These are phyloP conservation scores for Branchipolynoe longqiensis DNA, from an alignment of 2,888 invertebrate genomes.

Conservation along the genomic window DNA sequence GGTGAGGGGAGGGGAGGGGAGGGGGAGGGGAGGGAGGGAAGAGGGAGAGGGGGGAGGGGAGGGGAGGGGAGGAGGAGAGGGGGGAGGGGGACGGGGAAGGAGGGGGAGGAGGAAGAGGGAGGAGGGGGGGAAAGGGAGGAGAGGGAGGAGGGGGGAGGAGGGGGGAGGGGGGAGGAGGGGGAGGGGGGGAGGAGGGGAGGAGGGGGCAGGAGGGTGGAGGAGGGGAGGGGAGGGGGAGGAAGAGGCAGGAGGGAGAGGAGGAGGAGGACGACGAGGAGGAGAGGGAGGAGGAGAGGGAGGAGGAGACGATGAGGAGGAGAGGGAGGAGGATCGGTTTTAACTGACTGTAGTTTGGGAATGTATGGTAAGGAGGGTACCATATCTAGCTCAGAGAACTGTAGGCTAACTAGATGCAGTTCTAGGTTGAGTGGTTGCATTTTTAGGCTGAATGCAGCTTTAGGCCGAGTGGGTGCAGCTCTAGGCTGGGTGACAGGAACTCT, in stretches of 20 bases:
- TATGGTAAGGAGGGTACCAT: no score
- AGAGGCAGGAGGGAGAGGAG: background rate
- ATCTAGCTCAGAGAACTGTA: no score
- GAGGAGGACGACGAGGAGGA: background rate
- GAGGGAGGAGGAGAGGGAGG: slow-evolving; percentile 2
- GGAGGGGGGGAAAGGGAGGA: background rate
- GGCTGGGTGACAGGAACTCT: no score
- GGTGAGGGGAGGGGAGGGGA: background rate
- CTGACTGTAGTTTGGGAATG: no score
- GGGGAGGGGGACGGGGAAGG: background rate
- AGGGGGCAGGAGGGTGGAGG: background rate
- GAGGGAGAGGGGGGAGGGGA: background rate
- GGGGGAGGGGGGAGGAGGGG: background rate
- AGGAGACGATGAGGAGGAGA: background rate
- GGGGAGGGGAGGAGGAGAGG: background rate
- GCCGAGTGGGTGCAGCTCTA: no score
- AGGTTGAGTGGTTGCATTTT: no score
- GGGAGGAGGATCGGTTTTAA: background rate
- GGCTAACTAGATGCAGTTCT: no score
- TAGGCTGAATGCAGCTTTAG: no score
- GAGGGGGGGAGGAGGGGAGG: background rate
- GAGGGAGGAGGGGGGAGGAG: background rate
- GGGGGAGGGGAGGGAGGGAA: background rate
- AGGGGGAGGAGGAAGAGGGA: background rate
- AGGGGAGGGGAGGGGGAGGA: background rate